Conservation (phyloP, 2,888 invertebrate genomes). For the Drosophila nr. perissopoda region DNA sequence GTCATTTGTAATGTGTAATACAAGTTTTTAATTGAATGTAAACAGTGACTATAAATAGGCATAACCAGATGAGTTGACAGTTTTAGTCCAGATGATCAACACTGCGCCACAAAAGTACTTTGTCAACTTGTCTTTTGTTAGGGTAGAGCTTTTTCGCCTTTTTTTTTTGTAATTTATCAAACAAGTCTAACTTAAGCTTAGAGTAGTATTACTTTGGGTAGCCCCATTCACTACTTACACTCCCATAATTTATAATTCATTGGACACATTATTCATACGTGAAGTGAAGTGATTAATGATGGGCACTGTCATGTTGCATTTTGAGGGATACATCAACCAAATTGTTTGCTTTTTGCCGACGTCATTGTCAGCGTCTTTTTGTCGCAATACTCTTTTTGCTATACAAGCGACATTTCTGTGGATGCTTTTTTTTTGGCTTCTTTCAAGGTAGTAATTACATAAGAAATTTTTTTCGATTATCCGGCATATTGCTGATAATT, state of each 20-base stretch:
- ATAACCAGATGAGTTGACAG: constrained; percentile 50
- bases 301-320: constrained; percentile 21
- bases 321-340: constrained; percentile 37
- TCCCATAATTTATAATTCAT: constrained; percentile 43
- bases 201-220: constrained; percentile 1
- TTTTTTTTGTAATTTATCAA: constrained; percentile 41
- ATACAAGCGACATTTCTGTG: constrained; percentile 7
- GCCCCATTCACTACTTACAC: constrained; percentile 16
- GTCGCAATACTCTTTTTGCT: constrained; percentile 49
- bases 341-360: constrained; percentile 47
- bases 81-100: constrained; percentile 13
- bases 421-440: background rate
- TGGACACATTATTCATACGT: constrained; percentile 43
- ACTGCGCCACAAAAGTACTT: constrained; percentile 31
- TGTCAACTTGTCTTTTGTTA: constrained; percentile 1
- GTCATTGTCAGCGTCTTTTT: constrained; percentile 51
- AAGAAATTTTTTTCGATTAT: constrained; percentile 65
- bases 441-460: constrained; percentile 63
- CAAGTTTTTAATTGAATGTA: constrained; percentile 30
- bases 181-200: constrained; percentile 9
- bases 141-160: background rate
- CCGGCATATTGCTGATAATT: constrained; percentile 71
- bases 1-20: constrained; percentile 7
- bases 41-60: constrained; percentile 42
- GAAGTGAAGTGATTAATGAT: constrained; percentile 63